Conservation (phyloP, 2,113 vertebrate genomes). For the Nibea albiflora region DNA sequence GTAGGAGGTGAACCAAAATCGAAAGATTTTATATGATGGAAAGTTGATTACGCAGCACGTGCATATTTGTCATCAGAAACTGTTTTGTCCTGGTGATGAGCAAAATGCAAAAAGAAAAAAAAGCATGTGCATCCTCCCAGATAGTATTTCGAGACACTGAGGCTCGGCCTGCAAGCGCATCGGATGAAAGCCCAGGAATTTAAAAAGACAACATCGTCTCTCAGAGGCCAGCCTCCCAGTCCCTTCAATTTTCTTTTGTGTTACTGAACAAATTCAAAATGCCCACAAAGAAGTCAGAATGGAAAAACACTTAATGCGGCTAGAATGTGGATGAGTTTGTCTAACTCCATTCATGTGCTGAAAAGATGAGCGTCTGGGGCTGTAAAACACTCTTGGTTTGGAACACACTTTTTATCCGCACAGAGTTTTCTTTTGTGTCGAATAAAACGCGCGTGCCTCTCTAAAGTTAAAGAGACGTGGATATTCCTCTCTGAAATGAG, state of each 20-base stretch:
- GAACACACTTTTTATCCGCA: neutral
- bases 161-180: neutral
- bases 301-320: neutral
- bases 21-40: too few relatives aligned
- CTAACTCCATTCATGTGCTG: conserved; percentile 14
- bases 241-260: neutral
- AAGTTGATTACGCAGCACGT: neutral
- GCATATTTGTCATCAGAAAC: neutral
- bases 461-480: neutral
- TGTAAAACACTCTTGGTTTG: neutral
- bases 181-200: conserved; percentile 25
- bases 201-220: conserved; percentile 12
- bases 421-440: neutral
- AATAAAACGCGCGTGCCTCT: conserved; percentile 5
- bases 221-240: neutral
- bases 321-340: neutral
- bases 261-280: conserved; percentile 7
- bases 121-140: neutral
- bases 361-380: neutral
- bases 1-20: too few relatives aligned
- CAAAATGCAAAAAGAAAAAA: neutral
- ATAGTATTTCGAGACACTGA: neutral
- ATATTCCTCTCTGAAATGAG: neutral
- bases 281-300: neutral
- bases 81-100: neutral